Conservation (phyloP, 2,797 vertebrate species). For the Brachymystax lenok region DNA sequence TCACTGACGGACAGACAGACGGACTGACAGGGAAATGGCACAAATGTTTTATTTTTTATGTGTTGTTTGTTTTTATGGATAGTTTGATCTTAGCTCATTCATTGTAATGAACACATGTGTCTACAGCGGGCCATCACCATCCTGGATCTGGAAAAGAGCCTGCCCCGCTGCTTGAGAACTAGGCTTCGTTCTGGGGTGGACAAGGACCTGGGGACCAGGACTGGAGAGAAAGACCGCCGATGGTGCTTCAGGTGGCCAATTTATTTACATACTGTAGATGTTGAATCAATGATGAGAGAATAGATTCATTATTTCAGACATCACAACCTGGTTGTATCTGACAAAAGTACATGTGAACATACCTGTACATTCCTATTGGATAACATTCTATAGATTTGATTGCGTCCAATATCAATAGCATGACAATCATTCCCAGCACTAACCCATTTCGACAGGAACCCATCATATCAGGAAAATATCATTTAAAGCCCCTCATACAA, state of each 20-base stretch:
- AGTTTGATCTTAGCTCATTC: neutral
- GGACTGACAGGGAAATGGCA: neutral
- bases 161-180: conserved; percentile 76
- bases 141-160: conserved; percentile 90
- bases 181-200: conserved; percentile 78
- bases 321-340: neutral
- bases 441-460: too few species aligned
- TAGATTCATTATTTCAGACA: neutral
- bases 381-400: neutral
- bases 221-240: conserved; percentile 57
- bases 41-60: neutral
- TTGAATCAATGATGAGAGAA: neutral
- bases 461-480: too few species aligned
- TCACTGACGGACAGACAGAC: neutral
- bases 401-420: neutral
- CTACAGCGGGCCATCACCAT: conserved; percentile 90
- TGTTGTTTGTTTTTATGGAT: neutral
- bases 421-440: neutral
- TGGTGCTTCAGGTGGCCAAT: conserved; percentile 75
- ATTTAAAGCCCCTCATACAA: too few species aligned
- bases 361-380: neutral
- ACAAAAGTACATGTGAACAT: neutral
- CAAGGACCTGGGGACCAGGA: conserved; percentile 58
- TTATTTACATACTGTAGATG: neutral
- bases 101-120: conserved; percentile 22